phyloP scores from a whole-genome alignment of 2,797 vertebrate genomes.

The Rhinatrema bivittatum region DNA sequence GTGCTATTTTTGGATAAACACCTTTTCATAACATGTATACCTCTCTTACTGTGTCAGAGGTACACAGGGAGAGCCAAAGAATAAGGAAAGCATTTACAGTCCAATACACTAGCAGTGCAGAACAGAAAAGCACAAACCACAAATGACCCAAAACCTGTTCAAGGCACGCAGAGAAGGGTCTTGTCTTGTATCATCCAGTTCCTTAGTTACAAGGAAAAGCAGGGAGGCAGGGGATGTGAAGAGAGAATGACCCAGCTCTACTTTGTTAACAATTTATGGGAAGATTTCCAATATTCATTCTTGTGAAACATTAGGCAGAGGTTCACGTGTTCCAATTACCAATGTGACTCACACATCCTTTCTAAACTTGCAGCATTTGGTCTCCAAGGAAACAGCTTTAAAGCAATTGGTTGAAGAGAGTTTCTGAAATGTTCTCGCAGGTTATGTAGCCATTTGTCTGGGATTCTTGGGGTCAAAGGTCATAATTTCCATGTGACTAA shows the following conservation, averaged over 20 bases:
- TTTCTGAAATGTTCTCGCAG: not conserved
- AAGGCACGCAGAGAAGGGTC: too few species aligned
- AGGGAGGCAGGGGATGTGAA: not conserved
- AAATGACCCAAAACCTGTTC: too few species aligned
- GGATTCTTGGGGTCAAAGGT: conserved; percentile 66
- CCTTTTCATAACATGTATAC: too few species aligned
- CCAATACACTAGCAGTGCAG: too few species aligned
- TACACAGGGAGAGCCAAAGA: too few species aligned
- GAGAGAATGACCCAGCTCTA: not conserved
- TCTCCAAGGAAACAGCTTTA: not conserved
- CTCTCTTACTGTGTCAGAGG: too few species aligned
- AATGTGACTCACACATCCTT: not conserved
- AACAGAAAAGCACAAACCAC: too few species aligned
- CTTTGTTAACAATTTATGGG: not conserved
- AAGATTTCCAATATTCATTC: not conserved
- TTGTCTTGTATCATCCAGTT: too few species aligned
- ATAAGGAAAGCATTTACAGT: too few species aligned
- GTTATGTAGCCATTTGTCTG: conserved; percentile 49
- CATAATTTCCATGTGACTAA: conserved; percentile 77
- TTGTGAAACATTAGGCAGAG: conserved; percentile 5
- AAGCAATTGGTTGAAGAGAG: not conserved
- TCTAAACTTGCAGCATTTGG: not conserved
- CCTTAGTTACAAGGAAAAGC: not conserved
- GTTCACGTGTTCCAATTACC: conserved; percentile 2
- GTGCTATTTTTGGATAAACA: too few species aligned